These are phyloP conservation scores for Disparrhopalites patrizii DNA, from an alignment of 2,888 invertebrate species.

Conservation along the genomic window DNA sequence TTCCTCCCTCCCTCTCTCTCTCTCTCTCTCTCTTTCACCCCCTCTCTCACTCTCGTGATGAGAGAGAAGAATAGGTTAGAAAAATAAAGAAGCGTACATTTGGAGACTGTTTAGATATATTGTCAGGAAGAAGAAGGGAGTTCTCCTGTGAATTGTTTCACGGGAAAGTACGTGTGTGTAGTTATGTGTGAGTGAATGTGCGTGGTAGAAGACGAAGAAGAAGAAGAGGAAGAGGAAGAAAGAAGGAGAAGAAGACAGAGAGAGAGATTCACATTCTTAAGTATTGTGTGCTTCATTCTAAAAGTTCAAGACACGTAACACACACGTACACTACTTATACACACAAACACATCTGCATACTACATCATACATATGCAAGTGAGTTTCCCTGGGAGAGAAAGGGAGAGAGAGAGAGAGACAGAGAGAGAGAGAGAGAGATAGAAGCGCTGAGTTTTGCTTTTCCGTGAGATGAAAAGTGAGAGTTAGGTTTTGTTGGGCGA, in stretches of 20 bases:
- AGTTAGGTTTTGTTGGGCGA: slow-evolving; percentile 25
- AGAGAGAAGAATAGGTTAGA: no score
- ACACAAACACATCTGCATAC: slow-evolving; percentile 22
- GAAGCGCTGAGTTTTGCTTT: slow-evolving; percentile 20
- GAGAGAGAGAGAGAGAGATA: slow-evolving; percentile 8
- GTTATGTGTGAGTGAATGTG: background rate
- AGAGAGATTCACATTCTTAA: background rate
- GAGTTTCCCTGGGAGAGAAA: slow-evolving; percentile 24
- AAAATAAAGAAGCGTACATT: no score
- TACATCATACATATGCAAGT: slow-evolving; percentile 28
- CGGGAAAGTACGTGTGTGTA: background rate
- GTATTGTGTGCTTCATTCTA: background rate
- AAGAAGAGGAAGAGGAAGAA: background rate
- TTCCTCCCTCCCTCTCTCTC: no score
- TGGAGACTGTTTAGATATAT: no score
- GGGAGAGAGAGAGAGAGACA: slow-evolving; percentile 9
- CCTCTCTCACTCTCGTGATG: no score
- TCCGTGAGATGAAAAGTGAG: slow-evolving; percentile 26
- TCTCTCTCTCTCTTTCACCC: no score
- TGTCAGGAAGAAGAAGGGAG: no score
- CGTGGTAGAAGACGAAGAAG: background rate
- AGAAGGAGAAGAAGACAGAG: background rate
- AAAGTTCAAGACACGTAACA: background rate
- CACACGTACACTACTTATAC: background rate
- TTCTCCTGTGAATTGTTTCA: no score